These are phyloP conservation scores for Drosophila gaucha DNA, from an alignment of 2,888 invertebrate genomes.

Conservation along the genomic window DNA sequence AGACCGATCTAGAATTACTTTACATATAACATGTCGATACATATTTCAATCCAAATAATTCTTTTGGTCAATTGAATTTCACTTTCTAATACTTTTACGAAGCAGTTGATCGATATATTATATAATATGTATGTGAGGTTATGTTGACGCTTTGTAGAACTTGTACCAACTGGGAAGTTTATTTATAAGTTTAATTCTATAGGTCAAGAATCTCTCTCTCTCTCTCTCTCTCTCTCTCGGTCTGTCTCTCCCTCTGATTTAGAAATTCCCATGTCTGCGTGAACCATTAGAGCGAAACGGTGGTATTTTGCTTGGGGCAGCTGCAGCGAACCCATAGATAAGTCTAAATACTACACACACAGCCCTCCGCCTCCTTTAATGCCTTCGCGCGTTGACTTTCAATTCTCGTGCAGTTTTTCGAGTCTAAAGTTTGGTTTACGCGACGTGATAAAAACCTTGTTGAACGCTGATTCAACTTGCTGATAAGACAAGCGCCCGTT, in stretches of 20 bases:
- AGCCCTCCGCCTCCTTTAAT: background rate
- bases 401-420: slow-evolving; percentile 8
- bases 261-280: slow-evolving; percentile 12
- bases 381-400: background rate
- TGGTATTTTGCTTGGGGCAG: slow-evolving; percentile 5
- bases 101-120: background rate
- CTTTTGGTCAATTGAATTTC: no score
- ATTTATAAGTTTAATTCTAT: background rate
- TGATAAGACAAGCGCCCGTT: slow-evolving; percentile 49
- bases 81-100: background rate
- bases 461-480: slow-evolving; percentile 56
- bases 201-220: background rate
- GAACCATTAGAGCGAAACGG: slow-evolving; percentile 15
- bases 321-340: slow-evolving; percentile 40
- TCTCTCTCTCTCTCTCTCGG: background rate
- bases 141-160: background rate
- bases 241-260: background rate
- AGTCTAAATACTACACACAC: slow-evolving; percentile 13
- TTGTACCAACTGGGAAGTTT: background rate
- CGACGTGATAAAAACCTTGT: slow-evolving; percentile 65
- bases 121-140: slow-evolving; percentile 1
- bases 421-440: slow-evolving; percentile 45
- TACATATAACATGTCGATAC: no score
- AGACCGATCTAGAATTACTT: no score
- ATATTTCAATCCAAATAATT: no score